Evolutionary conservation across 2,888 invertebrate genomes (phyloP).

Genomic region (Disparrhopalites patrizii): DNA sequence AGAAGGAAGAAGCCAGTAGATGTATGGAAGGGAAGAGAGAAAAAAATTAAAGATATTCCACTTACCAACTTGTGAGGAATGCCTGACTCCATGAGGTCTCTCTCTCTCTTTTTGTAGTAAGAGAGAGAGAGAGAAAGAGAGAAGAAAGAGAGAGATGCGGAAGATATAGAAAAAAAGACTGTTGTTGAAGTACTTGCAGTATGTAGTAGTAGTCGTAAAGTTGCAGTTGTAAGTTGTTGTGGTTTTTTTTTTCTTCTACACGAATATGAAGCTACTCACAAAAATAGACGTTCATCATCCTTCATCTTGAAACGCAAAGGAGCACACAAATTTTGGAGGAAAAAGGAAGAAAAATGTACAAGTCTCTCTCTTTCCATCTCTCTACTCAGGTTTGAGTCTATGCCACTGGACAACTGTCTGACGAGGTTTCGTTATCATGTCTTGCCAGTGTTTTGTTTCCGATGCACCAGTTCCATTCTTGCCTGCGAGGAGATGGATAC

Average conservation of each 20-base stretch:
- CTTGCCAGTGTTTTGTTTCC: constrained; percentile 97
- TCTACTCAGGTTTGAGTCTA: constrained; percentile 84
- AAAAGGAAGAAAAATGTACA: no score
- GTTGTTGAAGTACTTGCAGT: neutral
- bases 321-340: no score
- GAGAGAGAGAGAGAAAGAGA: neutral
- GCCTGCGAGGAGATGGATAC: constrained; percentile 60
- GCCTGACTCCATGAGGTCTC: constrained; percentile 24
- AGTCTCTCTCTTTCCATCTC: neutral
- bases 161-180: neutral
- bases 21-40: constrained; percentile 1
- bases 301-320: constrained; percentile 33
- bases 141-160: neutral
- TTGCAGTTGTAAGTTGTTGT: neutral
- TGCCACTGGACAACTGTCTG: constrained; percentile 97
- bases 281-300: no score
- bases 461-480: constrained; percentile 91
- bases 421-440: constrained; percentile 94
- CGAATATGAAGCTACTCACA: constrained; percentile 41
- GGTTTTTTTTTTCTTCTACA: no score
- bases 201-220: neutral
- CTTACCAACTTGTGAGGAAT: constrained; percentile 12
- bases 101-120: neutral
- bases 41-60: neutral
- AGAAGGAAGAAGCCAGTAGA: neutral